Evolutionary conservation across 2,797 vertebrate genomes (phyloP).

Genomic region (Macropodus opercularis): DNA sequence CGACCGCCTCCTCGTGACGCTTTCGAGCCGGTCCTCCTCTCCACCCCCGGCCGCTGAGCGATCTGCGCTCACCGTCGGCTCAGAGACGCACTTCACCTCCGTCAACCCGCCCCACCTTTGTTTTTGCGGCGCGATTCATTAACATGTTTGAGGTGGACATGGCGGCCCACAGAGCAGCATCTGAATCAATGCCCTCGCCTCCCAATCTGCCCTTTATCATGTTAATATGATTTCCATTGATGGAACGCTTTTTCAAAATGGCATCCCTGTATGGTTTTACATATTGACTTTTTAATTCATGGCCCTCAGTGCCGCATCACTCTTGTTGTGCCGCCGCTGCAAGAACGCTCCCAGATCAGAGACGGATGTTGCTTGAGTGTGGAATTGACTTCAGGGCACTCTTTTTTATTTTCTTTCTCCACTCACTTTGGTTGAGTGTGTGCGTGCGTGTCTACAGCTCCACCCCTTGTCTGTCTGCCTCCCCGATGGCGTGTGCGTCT

Average conservation of each 20-base stretch:
- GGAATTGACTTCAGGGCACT: conserved; percentile 72
- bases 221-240: conserved; percentile 86
- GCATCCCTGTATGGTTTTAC: conserved; percentile 77
- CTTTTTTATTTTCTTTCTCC: conserved; percentile 41
- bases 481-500: conserved; percentile 28
- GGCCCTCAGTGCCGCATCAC: conserved; percentile 73
- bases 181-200: conserved; percentile 78
- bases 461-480: conserved; percentile 38
- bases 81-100: conserved; percentile 16
- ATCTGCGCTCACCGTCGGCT: not conserved
- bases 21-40: conserved; percentile 24
- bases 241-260: conserved; percentile 82
- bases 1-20: conserved; percentile 34
- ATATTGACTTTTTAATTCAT: conserved; percentile 80
- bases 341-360: conserved; percentile 62
- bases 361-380: conserved; percentile 72
- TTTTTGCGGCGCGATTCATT: conserved; percentile 69
- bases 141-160: conserved; percentile 72
- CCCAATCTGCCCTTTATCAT: conserved; percentile 83
- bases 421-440: conserved; percentile 23
- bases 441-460: conserved; percentile 28
- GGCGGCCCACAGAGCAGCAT: conserved; percentile 50
- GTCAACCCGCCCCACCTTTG: conserved; percentile 19
- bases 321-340: conserved; percentile 71
- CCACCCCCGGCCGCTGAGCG: not conserved